A percentile compares a stretch with the other conserved stretches of the same genome.
Evolutionary conservation across 2,113 vertebrate genomes (phyloP).

Genomic region (Phaethornis superciliosus): DNA sequence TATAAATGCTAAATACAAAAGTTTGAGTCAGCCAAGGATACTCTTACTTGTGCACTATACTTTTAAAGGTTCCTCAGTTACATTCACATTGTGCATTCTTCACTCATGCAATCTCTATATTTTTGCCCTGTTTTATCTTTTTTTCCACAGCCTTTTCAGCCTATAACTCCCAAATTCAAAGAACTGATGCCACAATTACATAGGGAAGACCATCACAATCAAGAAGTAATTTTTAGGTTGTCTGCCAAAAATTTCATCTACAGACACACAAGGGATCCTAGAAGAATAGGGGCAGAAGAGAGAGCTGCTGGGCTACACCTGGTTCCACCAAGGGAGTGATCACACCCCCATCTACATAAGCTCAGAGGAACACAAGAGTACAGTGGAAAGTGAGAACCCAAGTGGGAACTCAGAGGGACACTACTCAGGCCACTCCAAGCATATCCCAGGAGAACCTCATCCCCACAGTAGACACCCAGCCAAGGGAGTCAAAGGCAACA

Average conservation of each 20-base stretch:
- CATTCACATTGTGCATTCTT: background rate
- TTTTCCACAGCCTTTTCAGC: background rate
- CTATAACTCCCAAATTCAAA: background rate
- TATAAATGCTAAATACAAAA: constrained; percentile 68
- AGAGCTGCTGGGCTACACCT: background rate
- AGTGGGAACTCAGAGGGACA: background rate
- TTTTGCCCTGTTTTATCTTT: background rate
- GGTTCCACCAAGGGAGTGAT: too few relatives aligned
- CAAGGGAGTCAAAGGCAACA: accelerated
- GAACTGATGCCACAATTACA: accelerated
- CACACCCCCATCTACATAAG: background rate
- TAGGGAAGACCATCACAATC: background rate
- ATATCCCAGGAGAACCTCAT: background rate
- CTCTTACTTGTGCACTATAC: background rate
- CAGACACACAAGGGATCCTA: background rate
- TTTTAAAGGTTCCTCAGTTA: constrained; percentile 25
- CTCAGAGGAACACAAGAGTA: background rate
- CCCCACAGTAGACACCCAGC: background rate
- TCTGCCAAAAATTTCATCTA: background rate
- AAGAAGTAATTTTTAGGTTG: background rate
- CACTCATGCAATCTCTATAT: background rate
- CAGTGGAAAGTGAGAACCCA: background rate
- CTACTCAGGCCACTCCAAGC: background rate
- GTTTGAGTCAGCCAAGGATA: background rate
- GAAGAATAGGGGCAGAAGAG: background rate